Conservation (phyloP, 2,113 vertebrate species). For the Boulengerochromis microlepis region DNA sequence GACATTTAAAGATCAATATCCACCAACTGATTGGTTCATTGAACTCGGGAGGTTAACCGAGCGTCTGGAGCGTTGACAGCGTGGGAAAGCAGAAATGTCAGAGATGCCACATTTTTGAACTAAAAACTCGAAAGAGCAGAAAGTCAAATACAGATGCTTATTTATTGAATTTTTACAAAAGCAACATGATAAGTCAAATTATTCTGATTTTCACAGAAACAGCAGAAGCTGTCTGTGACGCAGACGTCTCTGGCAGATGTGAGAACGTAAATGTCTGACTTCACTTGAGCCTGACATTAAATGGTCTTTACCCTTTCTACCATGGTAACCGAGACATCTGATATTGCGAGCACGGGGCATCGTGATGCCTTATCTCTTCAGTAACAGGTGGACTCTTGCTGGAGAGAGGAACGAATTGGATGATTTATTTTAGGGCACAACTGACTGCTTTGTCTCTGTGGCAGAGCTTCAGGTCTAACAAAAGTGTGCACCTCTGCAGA, state of each 20-base stretch:
- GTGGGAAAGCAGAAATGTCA: not conserved
- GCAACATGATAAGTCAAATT: not conserved
- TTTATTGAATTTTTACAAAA: not conserved
- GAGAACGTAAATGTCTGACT: not conserved
- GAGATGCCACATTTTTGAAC: not conserved
- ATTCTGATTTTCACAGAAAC: not conserved
- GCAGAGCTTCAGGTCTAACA: not conserved
- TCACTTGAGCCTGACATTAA: not conserved
- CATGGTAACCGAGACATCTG: not conserved
- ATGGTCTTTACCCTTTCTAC: not conserved
- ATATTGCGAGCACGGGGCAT: not conserved
- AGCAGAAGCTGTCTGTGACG: not conserved
- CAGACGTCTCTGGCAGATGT: not conserved
- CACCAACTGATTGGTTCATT: not conserved
- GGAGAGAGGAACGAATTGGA: not conserved
- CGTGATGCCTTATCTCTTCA: not conserved
- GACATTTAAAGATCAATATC: conserved; percentile 17
- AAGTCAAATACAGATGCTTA: not conserved
- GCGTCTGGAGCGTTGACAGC: not conserved
- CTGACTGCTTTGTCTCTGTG: not conserved
- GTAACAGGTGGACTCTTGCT: not conserved
- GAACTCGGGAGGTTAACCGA: not conserved
- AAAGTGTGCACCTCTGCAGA: not conserved
- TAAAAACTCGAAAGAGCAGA: not conserved
- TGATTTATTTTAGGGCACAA: not conserved